Conservation (phyloP, 2,113 vertebrate genomes). For the Cinclus mexicanus region DNA sequence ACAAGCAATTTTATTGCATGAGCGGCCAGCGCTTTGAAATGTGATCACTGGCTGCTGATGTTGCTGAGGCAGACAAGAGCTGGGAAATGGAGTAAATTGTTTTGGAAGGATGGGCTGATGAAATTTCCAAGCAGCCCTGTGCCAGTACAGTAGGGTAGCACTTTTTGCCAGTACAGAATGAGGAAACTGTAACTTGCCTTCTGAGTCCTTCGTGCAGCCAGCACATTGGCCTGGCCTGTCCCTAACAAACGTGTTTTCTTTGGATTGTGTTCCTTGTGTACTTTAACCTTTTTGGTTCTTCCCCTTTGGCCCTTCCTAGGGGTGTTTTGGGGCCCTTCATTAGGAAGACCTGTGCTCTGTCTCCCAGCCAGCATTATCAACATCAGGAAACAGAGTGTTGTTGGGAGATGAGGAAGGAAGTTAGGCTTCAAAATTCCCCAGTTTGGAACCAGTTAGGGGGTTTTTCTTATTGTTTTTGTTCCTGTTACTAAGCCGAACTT, state of each 20-base stretch:
- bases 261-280: background rate
- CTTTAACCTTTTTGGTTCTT: background rate
- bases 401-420: background rate
- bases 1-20: background rate
- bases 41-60: background rate
- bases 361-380: background rate
- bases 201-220: background rate
- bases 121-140: background rate
- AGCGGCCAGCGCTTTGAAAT: background rate
- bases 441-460: background rate
- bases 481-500: background rate
- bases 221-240: background rate
- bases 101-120: background rate
- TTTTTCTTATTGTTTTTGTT: background rate
- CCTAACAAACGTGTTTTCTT: background rate
- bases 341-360: background rate
- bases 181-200: background rate
- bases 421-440: background rate
- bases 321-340: background rate
- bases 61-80: slow-evolving; percentile 8
- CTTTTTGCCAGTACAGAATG: background rate
- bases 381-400: background rate
- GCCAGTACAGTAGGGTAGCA: background rate
- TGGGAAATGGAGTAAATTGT: background rate
- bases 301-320: background rate